Conservation (phyloP, 1,140 invertebrate species). For the Reticulitermes speratus region DNA sequence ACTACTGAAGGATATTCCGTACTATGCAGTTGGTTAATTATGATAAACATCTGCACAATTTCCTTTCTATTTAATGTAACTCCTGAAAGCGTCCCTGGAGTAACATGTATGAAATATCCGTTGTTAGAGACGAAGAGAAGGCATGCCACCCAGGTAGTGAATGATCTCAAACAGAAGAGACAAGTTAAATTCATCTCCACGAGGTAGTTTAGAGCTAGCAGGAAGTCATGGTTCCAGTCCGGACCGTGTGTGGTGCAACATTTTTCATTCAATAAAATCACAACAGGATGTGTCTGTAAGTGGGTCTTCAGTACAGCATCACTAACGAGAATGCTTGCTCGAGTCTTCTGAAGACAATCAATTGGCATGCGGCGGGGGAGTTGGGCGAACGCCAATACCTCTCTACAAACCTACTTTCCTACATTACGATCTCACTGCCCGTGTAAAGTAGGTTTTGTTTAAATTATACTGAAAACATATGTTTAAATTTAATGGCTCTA, state of each 20-base stretch:
- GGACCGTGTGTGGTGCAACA: neutral
- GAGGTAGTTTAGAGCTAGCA: neutral
- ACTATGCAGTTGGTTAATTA: too few species aligned
- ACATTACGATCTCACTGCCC: neutral
- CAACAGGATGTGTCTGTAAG: neutral
- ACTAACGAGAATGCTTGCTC: neutral
- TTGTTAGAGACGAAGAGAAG: too few species aligned
- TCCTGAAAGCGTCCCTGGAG: too few species aligned
- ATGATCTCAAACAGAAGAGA: neutral
- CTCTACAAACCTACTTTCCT: neutral
- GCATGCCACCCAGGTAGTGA: neutral
- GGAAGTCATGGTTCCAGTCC: neutral
- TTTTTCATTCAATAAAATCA: constrained; percentile 12
- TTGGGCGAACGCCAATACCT: neutral
- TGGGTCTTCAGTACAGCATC: neutral
- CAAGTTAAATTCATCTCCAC: neutral
- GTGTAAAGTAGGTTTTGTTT: neutral
- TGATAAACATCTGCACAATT: too few species aligned
- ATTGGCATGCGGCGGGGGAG: neutral
- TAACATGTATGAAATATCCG: too few species aligned
- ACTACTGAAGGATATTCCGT: too few species aligned
- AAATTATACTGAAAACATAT: neutral
- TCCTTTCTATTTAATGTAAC: too few species aligned
- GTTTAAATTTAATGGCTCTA: neutral
- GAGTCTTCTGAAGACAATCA: neutral